Evolutionary conservation across 2,888 invertebrate species (phyloP), one percentile per base, ranked within the genome.

Genomic region (Nomada ferruginata): DNA sequence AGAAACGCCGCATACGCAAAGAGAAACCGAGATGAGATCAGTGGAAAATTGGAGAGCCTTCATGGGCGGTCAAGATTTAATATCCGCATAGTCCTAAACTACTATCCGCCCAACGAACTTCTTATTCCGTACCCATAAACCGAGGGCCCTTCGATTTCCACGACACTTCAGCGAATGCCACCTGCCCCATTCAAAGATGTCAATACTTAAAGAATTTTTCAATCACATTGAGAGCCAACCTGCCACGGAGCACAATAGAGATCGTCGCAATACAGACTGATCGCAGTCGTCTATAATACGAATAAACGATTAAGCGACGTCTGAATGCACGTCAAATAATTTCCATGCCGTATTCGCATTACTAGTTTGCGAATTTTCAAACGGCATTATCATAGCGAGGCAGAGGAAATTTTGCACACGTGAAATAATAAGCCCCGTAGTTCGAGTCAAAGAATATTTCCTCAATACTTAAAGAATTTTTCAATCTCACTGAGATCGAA

Each of bases 61-160:
- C 79, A 72, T 72, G 29, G 52, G 63, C 70, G 72, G 79, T 63
- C 66, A 76, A 65, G 85, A 87, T 88, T 83, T 82, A 87, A 85
- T 85, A 84, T 82, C 86, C 86, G 84, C 87, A 87, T 87, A 87
- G 87, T 87, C 85, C 64, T 68, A 63, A 68, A 78, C 85, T 85
- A 65, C 76, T 85, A 78, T 82, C 81, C 70, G 61, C 47, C 78
- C 65, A 20, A 29, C 50, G 64, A 68, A 59, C 66, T 80, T 86
- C 86, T 83, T 86, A 83, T 80, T 83, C 70, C 57, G 44, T 63
- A 42, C 42, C 66, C 52, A 59, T 76, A 73, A 69, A 80, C 68
- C 68, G 63, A 69, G 57, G 10, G 44, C 52, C 60, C 20, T 66
- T 66, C 80, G 55, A 79, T 79, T 72, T 61, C 26, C 20, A 13